These are phyloP conservation scores for Plemyria rubiginata DNA, from an alignment of 2,888 invertebrate genomes.

Conservation along the genomic window DNA sequence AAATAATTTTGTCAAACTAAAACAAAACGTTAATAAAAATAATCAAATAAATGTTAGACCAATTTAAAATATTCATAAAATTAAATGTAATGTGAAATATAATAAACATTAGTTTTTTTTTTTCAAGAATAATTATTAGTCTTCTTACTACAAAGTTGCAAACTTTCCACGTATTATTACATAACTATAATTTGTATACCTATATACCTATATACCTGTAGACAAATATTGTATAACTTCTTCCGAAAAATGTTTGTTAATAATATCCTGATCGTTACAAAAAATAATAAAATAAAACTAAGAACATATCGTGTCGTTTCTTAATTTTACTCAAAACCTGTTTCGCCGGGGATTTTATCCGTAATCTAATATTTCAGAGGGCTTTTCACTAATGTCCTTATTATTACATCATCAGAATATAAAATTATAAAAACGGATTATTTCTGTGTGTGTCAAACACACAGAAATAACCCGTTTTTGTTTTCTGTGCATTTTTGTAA, in stretches of 20 bases:
- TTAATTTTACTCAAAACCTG: conserved; percentile 54
- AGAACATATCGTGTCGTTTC: conserved; percentile 58
- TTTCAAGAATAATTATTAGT: background rate
- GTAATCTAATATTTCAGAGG: conserved; percentile 60
- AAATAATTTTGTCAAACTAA: background rate
- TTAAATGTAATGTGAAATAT: background rate
- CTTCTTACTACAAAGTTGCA: conserved; percentile 54
- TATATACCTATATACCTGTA: conserved; percentile 40
- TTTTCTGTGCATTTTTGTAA: no score
- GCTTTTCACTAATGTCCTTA: conserved; percentile 53
- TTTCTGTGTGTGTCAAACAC: no score
- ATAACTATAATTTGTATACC: background rate
- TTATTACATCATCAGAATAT: conserved; percentile 8
- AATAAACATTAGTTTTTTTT: background rate
- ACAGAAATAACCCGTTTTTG: no score
- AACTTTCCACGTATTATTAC: conserved; percentile 1
- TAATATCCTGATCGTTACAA: conserved; percentile 73
- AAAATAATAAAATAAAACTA: conserved; percentile 66
- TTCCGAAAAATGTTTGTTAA: conserved; percentile 70
- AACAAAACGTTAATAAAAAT: background rate
- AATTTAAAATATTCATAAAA: background rate
- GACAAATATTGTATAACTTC: conserved; percentile 57
- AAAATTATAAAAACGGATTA: no score
- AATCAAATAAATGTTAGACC: conserved; percentile 1
- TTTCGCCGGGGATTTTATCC: conserved; percentile 49